These are phyloP conservation scores for Carassius gibelio DNA, from an alignment of 2,113 vertebrate genomes.

Conservation along the genomic window DNA sequence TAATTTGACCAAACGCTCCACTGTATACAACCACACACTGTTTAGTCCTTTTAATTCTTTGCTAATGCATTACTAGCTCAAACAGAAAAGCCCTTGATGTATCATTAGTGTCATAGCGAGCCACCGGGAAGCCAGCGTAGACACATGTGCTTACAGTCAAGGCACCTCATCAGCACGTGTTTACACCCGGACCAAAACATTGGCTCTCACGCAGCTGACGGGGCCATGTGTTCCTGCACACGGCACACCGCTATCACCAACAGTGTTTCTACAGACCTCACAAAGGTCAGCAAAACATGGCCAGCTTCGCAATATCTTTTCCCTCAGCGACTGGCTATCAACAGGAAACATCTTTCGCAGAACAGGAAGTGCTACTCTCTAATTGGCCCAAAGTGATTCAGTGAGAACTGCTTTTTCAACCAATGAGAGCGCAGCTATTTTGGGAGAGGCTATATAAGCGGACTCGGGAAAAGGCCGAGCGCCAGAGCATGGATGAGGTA, in stretches of 20 bases:
- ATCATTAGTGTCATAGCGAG: constrained; percentile 14
- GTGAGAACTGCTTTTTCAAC: constrained; percentile 71
- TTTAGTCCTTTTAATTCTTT: constrained; percentile 31
- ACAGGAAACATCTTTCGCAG: constrained; percentile 93
- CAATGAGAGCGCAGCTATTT: constrained; percentile 86
- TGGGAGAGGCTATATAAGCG: constrained; percentile 86
- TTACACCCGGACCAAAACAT: constrained; percentile 70
- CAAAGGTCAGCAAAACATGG: constrained; percentile 77
- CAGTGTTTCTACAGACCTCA: constrained; percentile 67
- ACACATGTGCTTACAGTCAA: constrained; percentile 49
- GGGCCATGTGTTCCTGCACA: constrained; percentile 53
- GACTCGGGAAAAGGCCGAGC: background rate
- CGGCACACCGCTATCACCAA: constrained; percentile 61
- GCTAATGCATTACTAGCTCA: constrained; percentile 35
- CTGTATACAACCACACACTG: constrained; percentile 10
- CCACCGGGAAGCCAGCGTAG: background rate
- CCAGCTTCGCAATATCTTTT: constrained; percentile 59
- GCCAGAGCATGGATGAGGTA: constrained; percentile 23
- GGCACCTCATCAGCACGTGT: constrained; percentile 53
- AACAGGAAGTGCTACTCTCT: constrained; percentile 84
- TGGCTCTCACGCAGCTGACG: constrained; percentile 52
- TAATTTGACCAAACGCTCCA: constrained; percentile 3
- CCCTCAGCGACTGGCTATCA: constrained; percentile 76
- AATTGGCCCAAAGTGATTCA: constrained; percentile 77
- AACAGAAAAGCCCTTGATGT: constrained; percentile 15